These are phyloP conservation scores for Mythimna loreyi DNA, from an alignment of 2,888 invertebrate species.

Conservation along the genomic window DNA sequence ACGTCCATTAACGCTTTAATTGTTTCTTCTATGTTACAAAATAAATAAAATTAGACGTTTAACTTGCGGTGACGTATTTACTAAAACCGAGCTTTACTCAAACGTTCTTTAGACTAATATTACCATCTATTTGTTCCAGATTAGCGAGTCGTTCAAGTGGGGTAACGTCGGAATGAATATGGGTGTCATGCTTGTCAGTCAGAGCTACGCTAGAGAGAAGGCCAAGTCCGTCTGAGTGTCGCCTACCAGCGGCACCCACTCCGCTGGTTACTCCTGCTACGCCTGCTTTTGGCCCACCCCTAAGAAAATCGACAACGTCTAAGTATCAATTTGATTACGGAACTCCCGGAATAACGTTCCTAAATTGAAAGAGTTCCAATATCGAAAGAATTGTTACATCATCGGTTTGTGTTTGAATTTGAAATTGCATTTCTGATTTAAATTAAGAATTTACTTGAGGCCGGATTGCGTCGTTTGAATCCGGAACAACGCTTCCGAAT, in stretches of 20 bases:
- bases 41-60: conserved; percentile 5
- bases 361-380: conserved; percentile 56
- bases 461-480: conserved; percentile 42
- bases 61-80: conserved; percentile 46
- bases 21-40: conserved; percentile 24
- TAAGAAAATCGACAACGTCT: conserved; percentile 83
- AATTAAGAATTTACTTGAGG: conserved; percentile 58
- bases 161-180: conserved; percentile 93
- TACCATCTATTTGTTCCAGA: conserved; percentile 89
- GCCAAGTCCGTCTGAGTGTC: conserved; percentile 87
- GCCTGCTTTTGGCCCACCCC: conserved; percentile 83
- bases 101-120: conserved; percentile 42
- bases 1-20: conserved; percentile 45
- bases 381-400: conserved; percentile 55
- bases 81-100: conserved; percentile 27
- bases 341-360: conserved; percentile 44
- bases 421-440: conserved; percentile 64
- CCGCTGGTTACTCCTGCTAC: conserved; percentile 85
- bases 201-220: conserved; percentile 83
- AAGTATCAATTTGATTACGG: conserved; percentile 63
- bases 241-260: conserved; percentile 77
- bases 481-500: conserved; percentile 39
- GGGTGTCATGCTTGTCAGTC: conserved; percentile 92
- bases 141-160: conserved; percentile 93
- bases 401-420: conserved; percentile 59